Percentiles rank a stretch among this genome's conserved stretches.
Evolutionary conservation across 2,888 invertebrate genomes (phyloP).

Genomic region (Erebia epiphron): DNA sequence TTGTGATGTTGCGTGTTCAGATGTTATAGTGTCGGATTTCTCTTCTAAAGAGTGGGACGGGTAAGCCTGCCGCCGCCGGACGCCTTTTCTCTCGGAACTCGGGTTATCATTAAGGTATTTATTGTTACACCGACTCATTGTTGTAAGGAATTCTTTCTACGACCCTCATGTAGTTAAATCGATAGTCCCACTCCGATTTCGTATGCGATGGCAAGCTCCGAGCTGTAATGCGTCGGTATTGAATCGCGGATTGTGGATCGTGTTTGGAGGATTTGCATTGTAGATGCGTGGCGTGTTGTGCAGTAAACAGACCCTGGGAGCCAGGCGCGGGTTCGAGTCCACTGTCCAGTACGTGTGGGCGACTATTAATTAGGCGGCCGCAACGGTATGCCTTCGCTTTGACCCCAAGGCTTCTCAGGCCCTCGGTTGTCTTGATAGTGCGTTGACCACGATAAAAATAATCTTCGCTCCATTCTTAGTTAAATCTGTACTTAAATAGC

Average conservation of each 20-base stretch:
- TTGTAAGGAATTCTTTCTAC: constrained; percentile 79
- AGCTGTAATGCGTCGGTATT: constrained; percentile 62
- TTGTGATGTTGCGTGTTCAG: constrained; percentile 74
- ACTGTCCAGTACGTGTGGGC: constrained; percentile 60
- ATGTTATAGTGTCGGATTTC: constrained; percentile 74
- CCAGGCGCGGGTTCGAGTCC: constrained; percentile 69
- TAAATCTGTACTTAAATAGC: neutral
- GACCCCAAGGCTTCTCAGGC: constrained; percentile 37
- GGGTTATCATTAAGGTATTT: constrained; percentile 84
- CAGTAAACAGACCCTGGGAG: constrained; percentile 58
- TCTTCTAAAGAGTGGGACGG: constrained; percentile 74
- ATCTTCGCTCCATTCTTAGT: neutral
- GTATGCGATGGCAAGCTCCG: constrained; percentile 54
- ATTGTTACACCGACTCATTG: constrained; percentile 82
- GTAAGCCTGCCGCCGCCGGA: constrained; percentile 71
- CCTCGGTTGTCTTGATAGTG: constrained; percentile 11
- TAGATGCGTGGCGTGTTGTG: constrained; percentile 69
- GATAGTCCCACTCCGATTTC: constrained; percentile 67
- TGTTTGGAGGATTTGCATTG: constrained; percentile 75
- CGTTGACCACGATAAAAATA: constrained; percentile 13
- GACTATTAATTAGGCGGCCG: constrained; percentile 74
- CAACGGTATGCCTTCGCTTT: constrained; percentile 50
- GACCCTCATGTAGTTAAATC: constrained; percentile 76
- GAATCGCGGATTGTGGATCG: constrained; percentile 66
- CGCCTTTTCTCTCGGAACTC: constrained; percentile 79